phyloP scores from a whole-genome alignment of 2,113 vertebrate genomes.

The Anolis sagrei region DNA sequence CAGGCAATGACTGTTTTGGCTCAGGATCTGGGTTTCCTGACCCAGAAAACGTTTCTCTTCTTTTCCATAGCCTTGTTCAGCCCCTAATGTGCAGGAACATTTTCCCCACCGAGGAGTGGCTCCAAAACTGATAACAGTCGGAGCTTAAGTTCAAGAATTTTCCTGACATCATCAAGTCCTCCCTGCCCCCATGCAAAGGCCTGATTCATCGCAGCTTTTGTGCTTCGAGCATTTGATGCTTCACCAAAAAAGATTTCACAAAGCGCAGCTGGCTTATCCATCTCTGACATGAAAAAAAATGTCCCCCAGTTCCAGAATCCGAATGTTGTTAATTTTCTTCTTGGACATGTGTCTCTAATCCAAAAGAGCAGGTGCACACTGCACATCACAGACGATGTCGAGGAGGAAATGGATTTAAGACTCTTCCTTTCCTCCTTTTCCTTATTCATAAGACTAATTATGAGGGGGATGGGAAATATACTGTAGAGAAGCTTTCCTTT shows the following conservation, averaged over 20 bases:
- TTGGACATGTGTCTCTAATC: background rate
- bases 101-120: background rate
- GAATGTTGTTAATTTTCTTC: background rate
- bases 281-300: background rate
- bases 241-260: background rate
- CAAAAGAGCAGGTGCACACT: background rate
- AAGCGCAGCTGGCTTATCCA: background rate
- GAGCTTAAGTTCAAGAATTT: slow-evolving; percentile 4
- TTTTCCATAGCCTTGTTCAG: background rate
- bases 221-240: slow-evolving; percentile 5
- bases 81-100: background rate
- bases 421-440: background rate
- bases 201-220: slow-evolving; percentile 15
- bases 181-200: background rate
- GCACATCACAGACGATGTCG: background rate
- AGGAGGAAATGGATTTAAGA: background rate
- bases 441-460: background rate
- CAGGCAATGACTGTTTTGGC: background rate
- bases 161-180: background rate
- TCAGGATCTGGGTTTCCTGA: background rate
- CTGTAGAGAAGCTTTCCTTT: background rate
- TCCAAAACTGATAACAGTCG: background rate
- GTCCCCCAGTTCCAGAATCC: background rate
- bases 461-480: background rate
- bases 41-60: background rate